Percentiles rank a stretch among this genome's conserved stretches.
Conservation (phyloP, 2,113 vertebrate species). For the Nothoprocta pentlandii region DNA sequence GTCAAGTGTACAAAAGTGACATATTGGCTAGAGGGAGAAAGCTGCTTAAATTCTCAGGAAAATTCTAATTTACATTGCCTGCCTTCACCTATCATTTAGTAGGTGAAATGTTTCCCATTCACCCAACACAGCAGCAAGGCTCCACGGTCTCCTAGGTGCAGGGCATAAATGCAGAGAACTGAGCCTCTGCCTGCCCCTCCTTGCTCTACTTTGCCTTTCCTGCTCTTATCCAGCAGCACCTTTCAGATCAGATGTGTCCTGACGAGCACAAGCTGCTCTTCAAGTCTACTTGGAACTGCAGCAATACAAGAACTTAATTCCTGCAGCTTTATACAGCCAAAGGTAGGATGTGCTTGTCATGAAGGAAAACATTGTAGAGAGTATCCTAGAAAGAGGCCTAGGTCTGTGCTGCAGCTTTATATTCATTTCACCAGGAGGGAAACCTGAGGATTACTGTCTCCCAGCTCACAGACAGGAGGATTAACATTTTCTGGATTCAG, state of each 20-base stretch:
- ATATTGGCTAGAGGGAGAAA: background rate
- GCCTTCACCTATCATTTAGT: background rate
- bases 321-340: background rate
- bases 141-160: background rate
- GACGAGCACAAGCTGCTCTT: background rate
- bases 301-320: background rate
- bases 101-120: background rate
- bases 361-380: background rate
- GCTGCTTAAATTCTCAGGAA: background rate
- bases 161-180: rapidly evolving
- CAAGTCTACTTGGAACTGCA: background rate
- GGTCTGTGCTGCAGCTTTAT: background rate
- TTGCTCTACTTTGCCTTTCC: background rate
- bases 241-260: rapidly evolving
- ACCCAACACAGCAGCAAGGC: background rate
- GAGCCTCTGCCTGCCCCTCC: rapidly evolving
- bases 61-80: too few relatives aligned
- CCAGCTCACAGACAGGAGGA: background rate
- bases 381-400: background rate
- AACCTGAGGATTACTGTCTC: background rate
- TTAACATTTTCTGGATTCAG: background rate
- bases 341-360: background rate
- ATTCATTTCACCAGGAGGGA: background rate
- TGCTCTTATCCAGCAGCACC: background rate
- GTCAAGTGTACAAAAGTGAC: background rate